These are phyloP conservation scores for Chanos chanos DNA, from an alignment of 2,797 vertebrate genomes.

Conservation along the genomic window DNA sequence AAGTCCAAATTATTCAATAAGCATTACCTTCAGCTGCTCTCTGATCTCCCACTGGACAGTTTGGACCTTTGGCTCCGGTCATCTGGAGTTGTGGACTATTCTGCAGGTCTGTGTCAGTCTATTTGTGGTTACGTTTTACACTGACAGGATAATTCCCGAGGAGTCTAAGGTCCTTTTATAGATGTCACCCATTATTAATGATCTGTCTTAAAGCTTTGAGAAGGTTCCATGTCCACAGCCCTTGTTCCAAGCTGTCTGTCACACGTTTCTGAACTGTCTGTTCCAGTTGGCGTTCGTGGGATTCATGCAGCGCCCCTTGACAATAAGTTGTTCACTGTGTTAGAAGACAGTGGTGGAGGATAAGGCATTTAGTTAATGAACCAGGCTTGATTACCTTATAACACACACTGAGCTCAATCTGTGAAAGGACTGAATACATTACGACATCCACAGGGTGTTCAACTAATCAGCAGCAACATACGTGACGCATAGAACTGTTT, in stretches of 20 bases:
- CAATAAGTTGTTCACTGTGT: not conserved
- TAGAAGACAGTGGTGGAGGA: too few relatives aligned
- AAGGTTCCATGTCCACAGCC: not conserved
- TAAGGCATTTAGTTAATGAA: constrained; percentile 47
- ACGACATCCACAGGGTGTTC: constrained; percentile 46
- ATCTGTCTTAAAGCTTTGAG: not conserved
- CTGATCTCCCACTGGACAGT: too few relatives aligned
- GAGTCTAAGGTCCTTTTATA: too few relatives aligned
- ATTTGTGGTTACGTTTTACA: too few relatives aligned
- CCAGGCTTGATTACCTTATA: constrained; percentile 32
- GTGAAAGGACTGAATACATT: constrained; percentile 34
- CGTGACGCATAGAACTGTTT: not conserved
- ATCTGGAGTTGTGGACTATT: too few relatives aligned
- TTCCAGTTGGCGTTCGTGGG: constrained; percentile 3
- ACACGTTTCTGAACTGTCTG: constrained; percentile 18
- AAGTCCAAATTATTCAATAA: too few relatives aligned
- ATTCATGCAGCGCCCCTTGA: constrained; percentile 12
- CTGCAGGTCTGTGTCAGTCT: too few relatives aligned
- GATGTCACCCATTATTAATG: not conserved
- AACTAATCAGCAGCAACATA: constrained; percentile 25
- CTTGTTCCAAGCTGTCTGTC: too few relatives aligned
- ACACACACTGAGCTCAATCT: not conserved
- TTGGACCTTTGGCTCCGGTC: too few relatives aligned
- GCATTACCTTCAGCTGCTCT: too few relatives aligned
- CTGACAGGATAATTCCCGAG: too few relatives aligned